phyloP scores from a whole-genome alignment of 2,888 invertebrate genomes.

The Meteorus colon region DNA sequence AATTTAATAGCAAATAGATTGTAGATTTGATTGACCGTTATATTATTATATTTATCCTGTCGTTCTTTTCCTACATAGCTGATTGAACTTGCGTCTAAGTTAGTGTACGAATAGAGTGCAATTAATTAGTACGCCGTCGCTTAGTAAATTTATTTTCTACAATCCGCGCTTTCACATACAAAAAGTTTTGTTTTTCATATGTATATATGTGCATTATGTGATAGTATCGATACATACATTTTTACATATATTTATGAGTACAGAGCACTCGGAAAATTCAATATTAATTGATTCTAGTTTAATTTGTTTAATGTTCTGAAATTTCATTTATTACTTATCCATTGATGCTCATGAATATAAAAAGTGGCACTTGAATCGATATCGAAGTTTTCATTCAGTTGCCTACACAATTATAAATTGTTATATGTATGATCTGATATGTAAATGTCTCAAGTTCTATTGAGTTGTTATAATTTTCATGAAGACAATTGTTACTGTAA shows the following conservation, averaged over 20 bases:
- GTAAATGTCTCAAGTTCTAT: background rate
- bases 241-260: background rate
- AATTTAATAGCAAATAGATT: constrained; percentile 26
- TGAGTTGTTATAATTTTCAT: background rate
- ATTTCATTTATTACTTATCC: background rate
- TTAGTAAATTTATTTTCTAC: constrained; percentile 23
- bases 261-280: background rate
- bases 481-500: constrained; percentile 19
- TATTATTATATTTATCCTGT: constrained; percentile 20
- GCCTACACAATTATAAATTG: constrained; percentile 4
- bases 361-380: background rate
- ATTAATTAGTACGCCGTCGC: constrained; percentile 43
- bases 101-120: constrained; percentile 44
- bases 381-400: background rate
- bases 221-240: background rate
- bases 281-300: background rate
- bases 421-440: background rate
- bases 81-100: constrained; percentile 43
- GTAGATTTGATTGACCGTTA: constrained; percentile 34
- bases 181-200: background rate
- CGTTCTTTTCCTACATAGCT: constrained; percentile 35
- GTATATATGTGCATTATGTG: background rate
- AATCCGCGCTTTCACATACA: constrained; percentile 7
- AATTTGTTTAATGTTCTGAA: background rate
- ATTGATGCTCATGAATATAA: background rate